phyloP scores from a whole-genome alignment of 1,140 invertebrate genomes.

The Vanessa atalanta region DNA sequence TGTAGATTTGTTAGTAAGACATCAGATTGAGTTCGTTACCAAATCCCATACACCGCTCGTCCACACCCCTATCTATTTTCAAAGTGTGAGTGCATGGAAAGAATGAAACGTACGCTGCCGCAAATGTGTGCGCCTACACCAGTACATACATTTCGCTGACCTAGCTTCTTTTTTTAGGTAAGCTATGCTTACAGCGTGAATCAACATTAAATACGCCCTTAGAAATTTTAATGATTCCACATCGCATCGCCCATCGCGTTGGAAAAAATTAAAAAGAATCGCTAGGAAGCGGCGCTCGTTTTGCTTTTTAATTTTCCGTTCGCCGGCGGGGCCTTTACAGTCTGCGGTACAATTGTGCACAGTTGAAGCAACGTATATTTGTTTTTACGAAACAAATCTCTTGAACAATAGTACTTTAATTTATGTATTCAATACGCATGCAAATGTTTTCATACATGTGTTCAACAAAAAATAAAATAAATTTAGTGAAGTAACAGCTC shows the following conservation, averaged over 20 bases:
- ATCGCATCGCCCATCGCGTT: slow-evolving; percentile 52
- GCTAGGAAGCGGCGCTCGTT: slow-evolving; percentile 63
- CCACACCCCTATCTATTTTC: not conserved
- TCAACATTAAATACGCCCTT: slow-evolving; percentile 42
- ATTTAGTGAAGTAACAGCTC: not conserved
- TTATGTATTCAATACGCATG: slow-evolving; percentile 20
- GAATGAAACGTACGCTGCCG: not conserved
- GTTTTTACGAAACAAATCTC: slow-evolving; percentile 29
- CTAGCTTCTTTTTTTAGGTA: not conserved
- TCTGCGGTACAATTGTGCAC: slow-evolving; percentile 40
- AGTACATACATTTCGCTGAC: not conserved
- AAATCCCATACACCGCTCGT: not conserved
- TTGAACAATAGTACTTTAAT: slow-evolving; percentile 24
- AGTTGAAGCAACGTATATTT: slow-evolving; percentile 41
- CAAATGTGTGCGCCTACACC: not conserved
- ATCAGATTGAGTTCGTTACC: not conserved
- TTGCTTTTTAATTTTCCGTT: slow-evolving; percentile 79
- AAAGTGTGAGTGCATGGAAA: not conserved
- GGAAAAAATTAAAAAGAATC: slow-evolving; percentile 75
- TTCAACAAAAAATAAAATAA: not conserved
- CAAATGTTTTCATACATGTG: not conserved
- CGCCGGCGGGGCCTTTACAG: slow-evolving; percentile 51
- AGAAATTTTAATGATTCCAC: slow-evolving; percentile 75
- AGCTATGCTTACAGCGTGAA: slow-evolving; percentile 6
- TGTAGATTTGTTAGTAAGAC: not conserved